Evolutionary conservation across 1,140 invertebrate species (phyloP), one percentile per base, ranked within the genome.

Genomic region (Ectropis grisescens): DNA sequence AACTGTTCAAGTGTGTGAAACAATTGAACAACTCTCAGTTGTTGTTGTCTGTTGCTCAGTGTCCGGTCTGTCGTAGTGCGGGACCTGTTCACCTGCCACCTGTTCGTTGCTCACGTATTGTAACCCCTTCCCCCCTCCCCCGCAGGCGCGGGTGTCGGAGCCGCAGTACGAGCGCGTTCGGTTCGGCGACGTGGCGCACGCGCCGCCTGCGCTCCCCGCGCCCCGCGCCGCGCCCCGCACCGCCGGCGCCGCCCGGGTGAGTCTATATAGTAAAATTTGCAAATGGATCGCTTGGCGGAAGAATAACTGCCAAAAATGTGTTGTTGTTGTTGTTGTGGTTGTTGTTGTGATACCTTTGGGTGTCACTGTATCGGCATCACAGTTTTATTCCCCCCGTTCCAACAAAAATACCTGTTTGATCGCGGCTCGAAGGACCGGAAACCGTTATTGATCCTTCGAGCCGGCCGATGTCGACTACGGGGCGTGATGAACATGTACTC

Each of bases 131-230:
- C n/a, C n/a, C n/a, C n/a, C n/a, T n/a, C n/a, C n/a, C n/a, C n/a
- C n/a, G n/a, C n/a, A n/a, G n/a, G 19, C 19, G 4, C 19, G 37
- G 47, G 37, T 13, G 25, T 13, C 37, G 34, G 56, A 56, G 31
- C 16, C 55, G 38, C 30, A 33, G 34, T 68, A 59, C 48, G 89
- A 91, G 54, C 65, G 83, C 35, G 70, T 90, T 23, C 52, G 82
- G 54, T 91, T 91, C 80, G 89, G 88, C 1, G 90, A 91, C 55
- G 69, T 88, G 31, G 85, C 67, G n/a, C 85, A 89, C 58, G 87
- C 82, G 37, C 89, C 89, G 34, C 89, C 90, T 11, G 62, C 72
- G 42, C 60, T 91, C 9, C 86, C 19, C 4, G 4, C 9, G 19
- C 19, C 19, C 4, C 4, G 19, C 4, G 19, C 19, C 4, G 19